phyloP scores from a whole-genome alignment of 2,113 vertebrate species.

The Vireo altiloquus region DNA sequence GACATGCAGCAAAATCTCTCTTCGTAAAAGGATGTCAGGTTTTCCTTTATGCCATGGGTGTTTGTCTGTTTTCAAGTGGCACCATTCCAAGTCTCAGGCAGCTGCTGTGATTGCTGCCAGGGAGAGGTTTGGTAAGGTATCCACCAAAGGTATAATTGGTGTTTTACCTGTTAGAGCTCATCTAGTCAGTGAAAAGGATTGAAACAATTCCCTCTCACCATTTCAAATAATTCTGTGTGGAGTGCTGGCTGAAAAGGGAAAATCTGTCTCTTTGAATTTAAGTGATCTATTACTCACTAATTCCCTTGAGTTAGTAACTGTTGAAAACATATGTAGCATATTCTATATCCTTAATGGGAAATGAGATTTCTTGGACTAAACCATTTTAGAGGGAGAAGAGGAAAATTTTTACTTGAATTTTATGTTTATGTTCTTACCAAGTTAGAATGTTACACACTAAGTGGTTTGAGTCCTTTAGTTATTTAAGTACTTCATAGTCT shows the following conservation, averaged over 20 bases:
- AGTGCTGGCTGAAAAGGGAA: not conserved
- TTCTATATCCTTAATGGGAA: not conserved
- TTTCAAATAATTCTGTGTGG: not conserved
- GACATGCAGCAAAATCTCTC: not conserved
- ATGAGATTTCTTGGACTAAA: not conserved
- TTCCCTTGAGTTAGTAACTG: not conserved
- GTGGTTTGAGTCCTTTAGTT: not conserved
- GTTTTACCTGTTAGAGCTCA: constrained; percentile 4
- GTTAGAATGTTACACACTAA: not conserved
- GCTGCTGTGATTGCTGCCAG: not conserved
- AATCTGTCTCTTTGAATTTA: not conserved
- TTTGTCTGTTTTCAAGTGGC: not conserved
- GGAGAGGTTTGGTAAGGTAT: not conserved
- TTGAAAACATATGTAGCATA: not conserved
- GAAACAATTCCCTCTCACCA: not conserved
- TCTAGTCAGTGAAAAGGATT: constrained; percentile 4
- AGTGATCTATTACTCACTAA: constrained; percentile 14
- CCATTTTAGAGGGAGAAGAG: not conserved
- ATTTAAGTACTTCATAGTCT: not conserved
- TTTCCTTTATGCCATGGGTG: not conserved
- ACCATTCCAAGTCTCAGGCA: not conserved
- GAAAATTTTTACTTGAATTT: not conserved
- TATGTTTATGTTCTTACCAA: not conserved
- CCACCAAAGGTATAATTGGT: not conserved
- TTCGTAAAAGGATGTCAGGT: not conserved